Evolutionary conservation across 1,140 invertebrate genomes (phyloP).

Genomic region (Danaus plexippus): DNA sequence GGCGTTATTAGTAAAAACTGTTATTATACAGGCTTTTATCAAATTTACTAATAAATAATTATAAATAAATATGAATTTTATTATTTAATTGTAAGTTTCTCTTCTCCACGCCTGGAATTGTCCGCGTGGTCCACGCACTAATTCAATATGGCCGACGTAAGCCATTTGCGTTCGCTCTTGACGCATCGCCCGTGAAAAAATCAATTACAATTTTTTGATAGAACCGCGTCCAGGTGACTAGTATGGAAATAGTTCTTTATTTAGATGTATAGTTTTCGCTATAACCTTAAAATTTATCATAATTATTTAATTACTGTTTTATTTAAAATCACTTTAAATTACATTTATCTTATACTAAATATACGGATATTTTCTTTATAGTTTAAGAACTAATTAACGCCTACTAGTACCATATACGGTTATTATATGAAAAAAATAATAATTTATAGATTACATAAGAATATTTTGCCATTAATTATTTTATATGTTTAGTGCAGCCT

Average conservation of each 20-base stretch:
- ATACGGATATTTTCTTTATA: too few relatives aligned
- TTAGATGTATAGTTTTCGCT: too few relatives aligned
- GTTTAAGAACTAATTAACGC: not conserved
- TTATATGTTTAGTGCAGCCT: conserved; percentile 1
- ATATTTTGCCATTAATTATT: too few relatives aligned
- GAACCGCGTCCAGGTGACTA: conserved; percentile 23
- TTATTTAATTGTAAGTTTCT: conserved; percentile 1
- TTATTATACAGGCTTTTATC: too few relatives aligned
- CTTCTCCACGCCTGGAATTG: conserved; percentile 25
- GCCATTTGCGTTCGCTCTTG: conserved; percentile 66
- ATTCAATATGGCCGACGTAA: conserved; percentile 69
- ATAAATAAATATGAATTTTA: not conserved
- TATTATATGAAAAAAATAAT: not conserved
- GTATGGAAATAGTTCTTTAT: conserved; percentile 3
- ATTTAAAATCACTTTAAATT: too few relatives aligned
- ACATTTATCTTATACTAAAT: too few relatives aligned
- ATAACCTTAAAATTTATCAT: too few relatives aligned
- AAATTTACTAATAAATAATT: not conserved
- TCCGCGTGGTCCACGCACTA: conserved; percentile 60
- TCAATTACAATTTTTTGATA: conserved; percentile 69
- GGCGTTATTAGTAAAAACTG: too few relatives aligned
- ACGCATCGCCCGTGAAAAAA: conserved; percentile 66
- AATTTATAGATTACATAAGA: not conserved
- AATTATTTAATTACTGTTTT: too few relatives aligned
- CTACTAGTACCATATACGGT: not conserved